These are phyloP conservation scores for Eubucco bourcierii DNA, from an alignment of 2,113 vertebrate species.

Conservation along the genomic window DNA sequence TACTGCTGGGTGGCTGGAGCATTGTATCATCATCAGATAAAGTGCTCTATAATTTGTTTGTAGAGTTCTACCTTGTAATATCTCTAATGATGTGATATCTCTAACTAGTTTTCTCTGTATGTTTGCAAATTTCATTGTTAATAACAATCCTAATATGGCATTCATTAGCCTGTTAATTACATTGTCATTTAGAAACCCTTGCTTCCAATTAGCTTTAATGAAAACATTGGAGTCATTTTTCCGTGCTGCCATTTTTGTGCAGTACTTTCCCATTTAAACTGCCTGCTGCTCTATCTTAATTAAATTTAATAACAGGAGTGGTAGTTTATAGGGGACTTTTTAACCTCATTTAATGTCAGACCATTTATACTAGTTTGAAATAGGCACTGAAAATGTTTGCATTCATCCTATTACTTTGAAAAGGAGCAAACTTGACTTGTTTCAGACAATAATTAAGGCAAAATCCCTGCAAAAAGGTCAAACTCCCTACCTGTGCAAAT, in stretches of 20 bases:
- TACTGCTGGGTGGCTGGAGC: not conserved
- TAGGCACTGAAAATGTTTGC: constrained; percentile 6
- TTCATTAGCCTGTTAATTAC: constrained; percentile 64
- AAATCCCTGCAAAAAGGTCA: constrained; percentile 13
- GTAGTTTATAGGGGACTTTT: constrained; percentile 58
- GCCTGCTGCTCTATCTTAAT: constrained; percentile 58
- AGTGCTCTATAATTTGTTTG: constrained; percentile 9
- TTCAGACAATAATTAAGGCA: not conserved
- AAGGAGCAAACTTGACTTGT: constrained; percentile 32
- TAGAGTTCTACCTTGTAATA: constrained; percentile 24
- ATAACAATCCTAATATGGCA: constrained; percentile 43
- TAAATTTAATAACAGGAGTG: constrained; percentile 61
- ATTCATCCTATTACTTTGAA: constrained; percentile 44
- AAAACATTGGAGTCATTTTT: constrained; percentile 52
- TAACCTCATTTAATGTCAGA: constrained; percentile 52
- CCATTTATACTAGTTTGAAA: constrained; percentile 42
- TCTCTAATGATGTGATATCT: not conserved
- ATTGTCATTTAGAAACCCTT: constrained; percentile 42
- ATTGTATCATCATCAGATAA: not conserved
- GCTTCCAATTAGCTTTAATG: constrained; percentile 65
- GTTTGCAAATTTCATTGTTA: constrained; percentile 61
- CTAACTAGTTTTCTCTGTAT: constrained; percentile 37
- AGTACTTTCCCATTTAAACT: constrained; percentile 34
- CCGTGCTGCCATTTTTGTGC: constrained; percentile 45
- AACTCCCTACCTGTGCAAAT: constrained; percentile 8